Evolutionary conservation across 2,888 invertebrate genomes (phyloP), one percentile per base, ranked within the genome.

Genomic region (Chaitophorus viminalis): DNA sequence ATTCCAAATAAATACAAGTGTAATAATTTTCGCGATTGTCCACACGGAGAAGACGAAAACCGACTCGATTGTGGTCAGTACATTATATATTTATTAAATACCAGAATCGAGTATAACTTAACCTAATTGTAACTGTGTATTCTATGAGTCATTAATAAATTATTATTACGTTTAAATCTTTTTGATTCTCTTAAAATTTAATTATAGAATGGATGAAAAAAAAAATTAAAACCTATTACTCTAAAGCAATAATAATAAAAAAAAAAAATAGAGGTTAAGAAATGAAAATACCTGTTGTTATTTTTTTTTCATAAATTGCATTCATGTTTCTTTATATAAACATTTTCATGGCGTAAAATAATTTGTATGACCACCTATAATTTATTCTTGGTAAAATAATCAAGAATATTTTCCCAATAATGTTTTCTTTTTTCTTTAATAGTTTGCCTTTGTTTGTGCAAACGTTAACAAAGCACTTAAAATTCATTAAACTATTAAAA

Each of bases 1-100:
- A 92, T 93, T 88, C 92, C 93, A 17, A 93, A 93, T 90, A 92
- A 92, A 89, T 91, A 92, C 89, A 92, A 93, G 91, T 94, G 94
- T 90, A 92, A 94, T 90, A 91, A 91, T 18, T 90, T 91, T 74
- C 29, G 14, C 11, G 93, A 94, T 90, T 94, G 94, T 89, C 91
- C 91, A 0, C 88, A 91, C 18, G 91, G 91, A 2, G 92, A 92
- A 70, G 92, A 92, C 86, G 92, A 92, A 90, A 89, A 90, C 39
- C 75, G 75, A 6, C 60, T 89, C 25, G 89, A 90, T 79, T 92
- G 92, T 89, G 90, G 92, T 92, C 90, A 91, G 91, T 91, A 60
- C n/a, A 68, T 39, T n/a, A 81, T 5, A 39, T 60, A 46, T 60
- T 60, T 25, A 25, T 21, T 60, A 18, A 25, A 25, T 8, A 60